Evolutionary conservation across 2,888 invertebrate genomes (phyloP).

Genomic region (Philonicus albiceps): DNA sequence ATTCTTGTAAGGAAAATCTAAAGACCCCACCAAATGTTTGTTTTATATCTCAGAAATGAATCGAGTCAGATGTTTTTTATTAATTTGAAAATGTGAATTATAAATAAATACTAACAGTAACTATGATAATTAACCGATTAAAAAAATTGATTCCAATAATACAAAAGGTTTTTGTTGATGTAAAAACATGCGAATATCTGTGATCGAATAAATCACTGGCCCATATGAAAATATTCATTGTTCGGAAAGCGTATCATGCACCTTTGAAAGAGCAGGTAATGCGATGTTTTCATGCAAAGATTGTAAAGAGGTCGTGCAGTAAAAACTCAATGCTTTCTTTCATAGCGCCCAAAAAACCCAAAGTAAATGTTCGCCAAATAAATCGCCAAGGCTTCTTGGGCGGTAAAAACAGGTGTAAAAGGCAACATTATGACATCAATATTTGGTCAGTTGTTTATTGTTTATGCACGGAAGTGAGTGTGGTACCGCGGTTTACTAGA

Average conservation of each 20-base stretch:
- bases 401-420: slow-evolving; percentile 5
- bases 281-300: neutral
- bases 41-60: too few species aligned
- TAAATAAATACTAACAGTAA: neutral
- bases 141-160: neutral
- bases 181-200: neutral
- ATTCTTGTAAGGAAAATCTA: too few species aligned
- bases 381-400: neutral
- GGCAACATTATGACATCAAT: neutral
- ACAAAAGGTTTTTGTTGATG: neutral
- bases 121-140: neutral
- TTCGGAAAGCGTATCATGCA: neutral
- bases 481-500: neutral
- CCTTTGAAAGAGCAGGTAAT: neutral
- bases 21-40: too few species aligned
- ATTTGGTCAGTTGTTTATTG: slow-evolving; percentile 24
- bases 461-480: neutral
- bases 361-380: neutral
- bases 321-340: neutral
- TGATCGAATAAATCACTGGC: neutral
- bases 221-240: neutral
- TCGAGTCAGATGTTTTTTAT: too few species aligned
- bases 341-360: neutral
- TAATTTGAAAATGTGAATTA: too few species aligned
- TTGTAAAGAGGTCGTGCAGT: neutral